Conservation (phyloP, 2,888 invertebrate species). For the Lasioglossum figueresi region DNA sequence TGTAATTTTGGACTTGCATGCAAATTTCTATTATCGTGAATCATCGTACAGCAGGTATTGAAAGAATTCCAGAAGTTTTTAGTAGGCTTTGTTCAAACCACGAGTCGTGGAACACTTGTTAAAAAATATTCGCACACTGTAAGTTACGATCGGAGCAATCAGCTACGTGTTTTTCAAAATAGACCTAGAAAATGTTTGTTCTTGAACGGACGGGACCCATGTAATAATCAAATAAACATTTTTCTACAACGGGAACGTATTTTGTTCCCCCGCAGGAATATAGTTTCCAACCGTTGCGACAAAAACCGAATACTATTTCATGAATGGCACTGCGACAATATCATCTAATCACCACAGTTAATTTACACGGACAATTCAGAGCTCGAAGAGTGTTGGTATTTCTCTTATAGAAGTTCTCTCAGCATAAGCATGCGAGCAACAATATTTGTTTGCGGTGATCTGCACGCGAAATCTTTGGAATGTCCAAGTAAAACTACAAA, state of each 20-base stretch:
- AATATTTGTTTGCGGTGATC: not conserved
- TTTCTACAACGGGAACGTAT: not conserved
- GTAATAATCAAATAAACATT: not conserved
- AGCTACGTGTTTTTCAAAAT: too few relatives aligned
- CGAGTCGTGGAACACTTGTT: too few relatives aligned
- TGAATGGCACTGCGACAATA: not conserved
- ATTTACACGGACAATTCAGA: not conserved
- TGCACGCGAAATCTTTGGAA: slow-evolving; percentile 13
- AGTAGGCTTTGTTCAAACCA: too few relatives aligned
- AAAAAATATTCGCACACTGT: too few relatives aligned
- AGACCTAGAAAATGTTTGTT: too few relatives aligned
- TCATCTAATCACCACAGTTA: not conserved
- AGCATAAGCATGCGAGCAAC: not conserved
- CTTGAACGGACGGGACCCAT: too few relatives aligned
- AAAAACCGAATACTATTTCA: not conserved
- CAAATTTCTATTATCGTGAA: too few relatives aligned
- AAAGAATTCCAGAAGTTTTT: too few relatives aligned
- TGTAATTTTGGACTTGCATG: too few relatives aligned
- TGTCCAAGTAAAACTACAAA: slow-evolving; percentile 14
- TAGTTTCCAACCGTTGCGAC: not conserved
- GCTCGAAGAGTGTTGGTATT: not conserved
- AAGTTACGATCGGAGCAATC: too few relatives aligned
- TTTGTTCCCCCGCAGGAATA: not conserved
- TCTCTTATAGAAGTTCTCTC: not conserved
- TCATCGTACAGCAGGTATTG: too few relatives aligned